A percentile compares a stretch with the other conserved stretches of the same genome.
These are phyloP conservation scores for Actinostola sp. DNA, from an alignment of 92 coral and sea anemone genomes.

Conservation along the genomic window DNA sequence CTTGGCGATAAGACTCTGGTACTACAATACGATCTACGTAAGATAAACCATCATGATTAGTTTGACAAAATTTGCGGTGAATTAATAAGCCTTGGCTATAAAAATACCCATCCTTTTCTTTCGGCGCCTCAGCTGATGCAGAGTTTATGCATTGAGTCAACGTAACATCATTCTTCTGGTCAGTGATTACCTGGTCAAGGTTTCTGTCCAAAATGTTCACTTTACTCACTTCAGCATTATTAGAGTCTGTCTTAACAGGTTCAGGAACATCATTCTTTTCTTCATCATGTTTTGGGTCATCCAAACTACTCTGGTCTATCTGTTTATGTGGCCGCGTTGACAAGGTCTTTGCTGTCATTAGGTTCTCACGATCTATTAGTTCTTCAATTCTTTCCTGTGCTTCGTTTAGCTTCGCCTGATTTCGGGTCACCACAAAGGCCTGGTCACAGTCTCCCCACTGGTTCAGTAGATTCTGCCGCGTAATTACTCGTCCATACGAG, in stretches of 20 bases:
- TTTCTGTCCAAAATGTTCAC: conserved; percentile 49
- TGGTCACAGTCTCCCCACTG: conserved; percentile 18
- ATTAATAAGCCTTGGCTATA: conserved; percentile 14
- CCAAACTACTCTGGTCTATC: background rate
- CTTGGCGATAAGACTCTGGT: conserved; percentile 43
- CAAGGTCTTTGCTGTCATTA: conserved; percentile 41
- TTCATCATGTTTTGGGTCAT: background rate
- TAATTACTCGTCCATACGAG: conserved; percentile 31
- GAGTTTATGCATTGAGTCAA: conserved; percentile 5
- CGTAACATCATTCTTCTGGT: conserved; percentile 44
- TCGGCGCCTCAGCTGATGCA: conserved; percentile 39
- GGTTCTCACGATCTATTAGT: conserved; percentile 54
- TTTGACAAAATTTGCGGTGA: conserved; percentile 16
- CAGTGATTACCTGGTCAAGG: conserved; percentile 25
- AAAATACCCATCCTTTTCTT: conserved; percentile 64
- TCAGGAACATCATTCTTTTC: background rate
- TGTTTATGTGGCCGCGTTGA: background rate
- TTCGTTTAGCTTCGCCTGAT: conserved; percentile 20
- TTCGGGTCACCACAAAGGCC: conserved; percentile 41
- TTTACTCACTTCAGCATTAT: background rate
- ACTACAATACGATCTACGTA: conserved; percentile 32
- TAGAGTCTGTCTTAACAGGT: background rate
- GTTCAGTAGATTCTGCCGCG: conserved; percentile 19
- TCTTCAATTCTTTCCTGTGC: conserved; percentile 50
- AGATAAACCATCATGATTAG: background rate